Conservation (phyloP, 2,888 invertebrate species). For the Dynastes maya region DNA sequence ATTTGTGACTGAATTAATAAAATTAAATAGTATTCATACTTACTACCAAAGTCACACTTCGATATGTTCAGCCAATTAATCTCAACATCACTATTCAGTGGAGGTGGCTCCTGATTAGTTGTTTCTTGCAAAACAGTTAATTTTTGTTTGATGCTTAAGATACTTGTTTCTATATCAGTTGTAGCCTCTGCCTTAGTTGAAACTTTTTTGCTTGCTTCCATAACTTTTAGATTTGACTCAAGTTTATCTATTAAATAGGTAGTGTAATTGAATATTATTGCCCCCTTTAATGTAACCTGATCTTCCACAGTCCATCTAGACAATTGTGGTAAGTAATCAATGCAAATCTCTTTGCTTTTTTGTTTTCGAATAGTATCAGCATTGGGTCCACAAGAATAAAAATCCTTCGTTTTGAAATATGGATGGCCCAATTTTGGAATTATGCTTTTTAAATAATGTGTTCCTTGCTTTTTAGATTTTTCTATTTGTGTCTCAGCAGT, state of each 20-base stretch:
- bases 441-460: conserved; percentile 20
- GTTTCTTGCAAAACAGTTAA: conserved; percentile 51
- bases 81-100: conserved; percentile 63
- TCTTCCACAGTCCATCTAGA: conserved; percentile 74
- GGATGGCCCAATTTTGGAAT: conserved; percentile 71
- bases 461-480: conserved; percentile 25
- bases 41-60: conserved; percentile 65
- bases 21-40: conserved; percentile 11
- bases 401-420: conserved; percentile 78
- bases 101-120: conserved; percentile 57
- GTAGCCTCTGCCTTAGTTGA: neutral
- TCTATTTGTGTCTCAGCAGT: conserved; percentile 47
- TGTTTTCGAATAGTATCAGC: conserved; percentile 70
- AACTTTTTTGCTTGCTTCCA: conserved; percentile 22
- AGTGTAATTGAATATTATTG: conserved; percentile 64
- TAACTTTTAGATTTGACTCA: conserved; percentile 57
- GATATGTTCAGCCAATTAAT: conserved; percentile 77
- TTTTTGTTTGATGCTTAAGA: conserved; percentile 59
- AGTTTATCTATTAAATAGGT: conserved; percentile 66
- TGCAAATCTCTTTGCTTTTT: conserved; percentile 63
- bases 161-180: conserved; percentile 2
- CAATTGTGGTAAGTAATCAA: conserved; percentile 56
- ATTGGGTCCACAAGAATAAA: conserved; percentile 75
- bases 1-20: too few relatives aligned
- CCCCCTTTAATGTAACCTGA: conserved; percentile 72